Percentiles rank a stretch among this genome's conserved stretches.
phyloP scores from a whole-genome alignment of 2,797 vertebrate species.

The Fringilla coelebs region DNA sequence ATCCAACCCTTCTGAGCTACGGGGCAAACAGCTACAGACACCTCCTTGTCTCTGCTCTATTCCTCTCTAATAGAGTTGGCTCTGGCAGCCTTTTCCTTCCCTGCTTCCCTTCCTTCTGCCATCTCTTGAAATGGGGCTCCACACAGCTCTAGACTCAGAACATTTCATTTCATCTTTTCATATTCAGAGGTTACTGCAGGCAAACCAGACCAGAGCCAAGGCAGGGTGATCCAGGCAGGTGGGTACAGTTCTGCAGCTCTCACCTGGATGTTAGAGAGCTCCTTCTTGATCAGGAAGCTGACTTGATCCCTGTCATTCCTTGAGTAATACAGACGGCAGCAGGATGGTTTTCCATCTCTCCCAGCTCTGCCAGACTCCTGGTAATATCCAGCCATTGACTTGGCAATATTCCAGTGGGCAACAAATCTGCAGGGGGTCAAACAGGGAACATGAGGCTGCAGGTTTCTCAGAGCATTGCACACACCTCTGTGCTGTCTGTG shows the following conservation, averaged over 20 bases:
- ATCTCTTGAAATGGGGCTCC: neutral
- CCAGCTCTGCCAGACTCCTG: conserved; percentile 97
- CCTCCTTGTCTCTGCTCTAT: neutral
- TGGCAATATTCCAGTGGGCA: conserved; percentile 97
- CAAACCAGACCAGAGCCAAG: neutral
- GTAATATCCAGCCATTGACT: conserved; percentile 96
- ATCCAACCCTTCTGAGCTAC: neutral
- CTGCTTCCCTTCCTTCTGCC: neutral
- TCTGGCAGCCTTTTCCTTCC: neutral
- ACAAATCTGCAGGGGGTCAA: conserved; percentile 84
- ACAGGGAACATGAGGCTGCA: neutral
- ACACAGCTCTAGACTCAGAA: neutral
- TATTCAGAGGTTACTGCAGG: neutral
- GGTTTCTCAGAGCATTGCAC: neutral
- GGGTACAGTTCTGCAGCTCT: neutral
- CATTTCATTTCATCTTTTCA: neutral
- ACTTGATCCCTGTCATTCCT: conserved; percentile 87
- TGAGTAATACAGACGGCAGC: conserved; percentile 93
- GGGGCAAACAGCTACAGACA: neutral
- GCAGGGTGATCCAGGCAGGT: neutral
- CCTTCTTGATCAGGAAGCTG: conserved; percentile 90
- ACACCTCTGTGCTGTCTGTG: neutral
- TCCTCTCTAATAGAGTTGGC: neutral
- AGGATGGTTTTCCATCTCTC: conserved; percentile 88
- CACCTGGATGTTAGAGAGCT: conserved; percentile 86